phyloP scores from a whole-genome alignment of 2,888 invertebrate species.

The Meghimatium bilineatum region DNA sequence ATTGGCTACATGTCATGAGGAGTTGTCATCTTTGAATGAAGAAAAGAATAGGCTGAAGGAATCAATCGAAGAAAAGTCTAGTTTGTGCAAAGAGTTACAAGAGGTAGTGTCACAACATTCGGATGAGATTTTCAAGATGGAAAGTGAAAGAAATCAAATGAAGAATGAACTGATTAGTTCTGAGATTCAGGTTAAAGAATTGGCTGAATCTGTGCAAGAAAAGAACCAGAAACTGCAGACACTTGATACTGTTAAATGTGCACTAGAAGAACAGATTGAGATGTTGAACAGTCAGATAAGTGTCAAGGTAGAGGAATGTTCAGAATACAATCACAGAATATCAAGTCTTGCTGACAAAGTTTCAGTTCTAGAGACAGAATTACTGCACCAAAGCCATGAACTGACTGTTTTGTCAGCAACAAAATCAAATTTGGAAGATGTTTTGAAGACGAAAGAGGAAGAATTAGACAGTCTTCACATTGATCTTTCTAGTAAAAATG shows the following conservation, averaged over 20 bases:
- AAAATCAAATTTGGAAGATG: background rate
- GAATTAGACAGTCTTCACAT: conserved; percentile 17
- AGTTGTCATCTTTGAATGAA: conserved; percentile 6
- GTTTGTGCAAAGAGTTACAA: background rate
- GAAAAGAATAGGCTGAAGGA: background rate
- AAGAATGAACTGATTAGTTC: background rate
- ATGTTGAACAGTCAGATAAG: background rate
- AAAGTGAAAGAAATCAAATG: conserved; percentile 7
- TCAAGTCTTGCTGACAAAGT: conserved; percentile 2
- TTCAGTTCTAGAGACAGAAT: conserved; percentile 9
- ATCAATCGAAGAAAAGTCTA: conserved; percentile 12
- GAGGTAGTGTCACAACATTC: conserved; percentile 1
- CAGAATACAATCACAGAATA: background rate
- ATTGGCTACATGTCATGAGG: background rate
- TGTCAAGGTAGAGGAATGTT: background rate
- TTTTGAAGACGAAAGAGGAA: background rate
- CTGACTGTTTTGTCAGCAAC: background rate
- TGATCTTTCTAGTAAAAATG: conserved; percentile 1
- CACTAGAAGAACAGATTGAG: background rate
- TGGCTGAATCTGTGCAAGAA: no score
- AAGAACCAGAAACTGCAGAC: no score
- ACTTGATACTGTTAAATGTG: no score
- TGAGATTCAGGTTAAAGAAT: conserved; percentile 1
- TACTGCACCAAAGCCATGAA: background rate
- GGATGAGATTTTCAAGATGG: background rate